Evolutionary conservation across 2,113 vertebrate genomes (phyloP).

Genomic region (Anseranas semipalmata): DNA sequence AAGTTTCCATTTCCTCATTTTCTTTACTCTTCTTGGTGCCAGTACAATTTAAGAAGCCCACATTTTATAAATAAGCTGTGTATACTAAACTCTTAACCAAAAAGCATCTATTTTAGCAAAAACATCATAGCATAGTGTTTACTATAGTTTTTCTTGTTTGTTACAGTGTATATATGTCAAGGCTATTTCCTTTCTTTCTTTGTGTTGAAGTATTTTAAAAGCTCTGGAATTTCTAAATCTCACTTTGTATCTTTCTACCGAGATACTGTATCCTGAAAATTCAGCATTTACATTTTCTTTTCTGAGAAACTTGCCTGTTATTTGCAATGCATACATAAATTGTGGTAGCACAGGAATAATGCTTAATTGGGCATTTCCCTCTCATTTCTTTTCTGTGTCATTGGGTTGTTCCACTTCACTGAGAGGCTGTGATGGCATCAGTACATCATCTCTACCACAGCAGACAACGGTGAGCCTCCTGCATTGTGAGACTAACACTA

Average conservation of each 20-base stretch:
- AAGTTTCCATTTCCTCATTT: not conserved
- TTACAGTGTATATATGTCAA: not conserved
- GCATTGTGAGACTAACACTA: not conserved
- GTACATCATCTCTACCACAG: not conserved
- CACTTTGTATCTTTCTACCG: not conserved
- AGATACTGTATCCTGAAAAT: not conserved
- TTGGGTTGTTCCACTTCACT: not conserved
- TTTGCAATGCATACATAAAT: not conserved
- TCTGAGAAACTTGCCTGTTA: not conserved
- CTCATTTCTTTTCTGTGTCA: not conserved
- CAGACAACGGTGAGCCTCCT: not conserved
- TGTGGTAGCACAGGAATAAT: not conserved
- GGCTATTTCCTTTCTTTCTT: not conserved
- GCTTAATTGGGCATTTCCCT: not conserved
- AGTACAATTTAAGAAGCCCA: not conserved
- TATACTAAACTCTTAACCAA: not conserved
- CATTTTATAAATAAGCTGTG: not conserved
- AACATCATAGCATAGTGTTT: not conserved
- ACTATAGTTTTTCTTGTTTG: not conserved
- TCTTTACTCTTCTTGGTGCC: not conserved
- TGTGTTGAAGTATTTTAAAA: not conserved
- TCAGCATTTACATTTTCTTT: not conserved
- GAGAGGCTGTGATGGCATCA: not conserved
- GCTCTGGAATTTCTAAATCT: not conserved
- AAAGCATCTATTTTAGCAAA: not conserved